Conservation (phyloP, 1,140 invertebrate species). For the Drosophila guanche region DNA sequence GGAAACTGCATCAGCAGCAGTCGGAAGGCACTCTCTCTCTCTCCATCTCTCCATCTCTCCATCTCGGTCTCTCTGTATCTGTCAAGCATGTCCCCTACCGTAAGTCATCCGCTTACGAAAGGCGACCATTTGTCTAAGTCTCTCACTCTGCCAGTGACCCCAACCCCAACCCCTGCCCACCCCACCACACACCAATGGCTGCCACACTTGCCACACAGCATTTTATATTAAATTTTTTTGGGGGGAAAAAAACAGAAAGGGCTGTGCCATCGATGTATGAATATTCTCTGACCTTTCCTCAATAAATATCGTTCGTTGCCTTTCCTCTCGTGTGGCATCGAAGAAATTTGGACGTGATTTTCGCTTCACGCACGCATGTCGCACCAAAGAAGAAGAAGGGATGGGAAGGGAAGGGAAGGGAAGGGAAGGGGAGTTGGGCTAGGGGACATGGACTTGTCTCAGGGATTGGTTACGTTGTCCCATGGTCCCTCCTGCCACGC, state of each 20-base stretch:
- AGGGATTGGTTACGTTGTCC: slow-evolving; percentile 61
- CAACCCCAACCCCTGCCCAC: no score
- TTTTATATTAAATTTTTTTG: slow-evolving; percentile 61
- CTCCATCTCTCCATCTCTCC: neutral
- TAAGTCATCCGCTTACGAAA: slow-evolving; percentile 49
- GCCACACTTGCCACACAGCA: slow-evolving; percentile 22
- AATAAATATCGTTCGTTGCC: slow-evolving; percentile 57
- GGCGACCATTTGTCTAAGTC: slow-evolving; percentile 54
- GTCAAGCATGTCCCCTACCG: neutral
- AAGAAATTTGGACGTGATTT: slow-evolving; percentile 78
- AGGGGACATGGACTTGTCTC: slow-evolving; percentile 19
- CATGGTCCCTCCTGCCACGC: neutral
- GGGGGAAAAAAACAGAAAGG: slow-evolving; percentile 40
- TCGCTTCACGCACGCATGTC: slow-evolving; percentile 62
- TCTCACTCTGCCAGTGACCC: neutral
- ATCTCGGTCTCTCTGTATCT: no score
- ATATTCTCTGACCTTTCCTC: slow-evolving; percentile 76
- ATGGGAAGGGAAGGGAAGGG: slow-evolving; percentile 3
- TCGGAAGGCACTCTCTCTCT: slow-evolving; percentile 7
- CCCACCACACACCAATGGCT: no score
- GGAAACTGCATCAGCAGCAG: slow-evolving; percentile 27
- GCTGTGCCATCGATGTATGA: slow-evolving; percentile 65
- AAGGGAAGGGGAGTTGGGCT: neutral
- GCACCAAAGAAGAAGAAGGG: slow-evolving; percentile 49
- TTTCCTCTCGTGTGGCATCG: slow-evolving; percentile 33